Evolutionary conservation across 1,140 invertebrate species (phyloP).

Genomic region (Zaprionus nigranus): DNA sequence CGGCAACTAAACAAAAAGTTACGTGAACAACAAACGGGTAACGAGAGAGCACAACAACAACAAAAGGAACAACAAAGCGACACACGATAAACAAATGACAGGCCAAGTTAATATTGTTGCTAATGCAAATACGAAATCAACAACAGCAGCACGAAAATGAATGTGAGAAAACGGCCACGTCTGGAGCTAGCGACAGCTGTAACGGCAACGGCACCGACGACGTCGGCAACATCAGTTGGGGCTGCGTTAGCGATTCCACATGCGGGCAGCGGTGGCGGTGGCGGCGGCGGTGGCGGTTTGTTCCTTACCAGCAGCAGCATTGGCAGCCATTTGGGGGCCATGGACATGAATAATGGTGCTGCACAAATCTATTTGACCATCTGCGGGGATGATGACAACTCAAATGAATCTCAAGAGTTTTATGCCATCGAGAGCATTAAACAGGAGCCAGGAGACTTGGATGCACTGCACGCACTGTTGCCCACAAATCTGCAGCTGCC

Average conservation of each 20-base stretch:
- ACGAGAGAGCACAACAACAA: not conserved
- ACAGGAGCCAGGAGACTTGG: conserved; percentile 66
- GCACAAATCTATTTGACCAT: conserved; percentile 78
- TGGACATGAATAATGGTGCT: conserved; percentile 48
- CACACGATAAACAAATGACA: conserved; percentile 1
- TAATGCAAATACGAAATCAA: conserved; percentile 5
- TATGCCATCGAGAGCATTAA: conserved; percentile 73
- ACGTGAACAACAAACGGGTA: conserved; percentile 31
- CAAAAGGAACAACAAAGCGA: not conserved
- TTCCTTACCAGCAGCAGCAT: conserved; percentile 9
- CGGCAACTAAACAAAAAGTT: conserved; percentile 28
- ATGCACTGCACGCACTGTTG: conserved; percentile 60
- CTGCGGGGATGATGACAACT: conserved; percentile 74
- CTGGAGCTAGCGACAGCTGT: conserved; percentile 56
- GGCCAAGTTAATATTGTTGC: not conserved
- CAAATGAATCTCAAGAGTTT: conserved; percentile 73
- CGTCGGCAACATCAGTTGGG: not conserved
- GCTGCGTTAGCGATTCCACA: not conserved
- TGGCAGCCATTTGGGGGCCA: conserved; percentile 19
- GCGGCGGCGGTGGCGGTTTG: not conserved
- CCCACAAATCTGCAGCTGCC: conserved; percentile 74
- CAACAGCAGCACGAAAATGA: conserved; percentile 48
- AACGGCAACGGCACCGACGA: conserved; percentile 32
- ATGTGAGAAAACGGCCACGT: conserved; percentile 70
- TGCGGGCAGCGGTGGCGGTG: not conserved